These are phyloP conservation scores for Cheilosia urbana DNA, from an alignment of 2,888 invertebrate genomes.

Conservation along the genomic window DNA sequence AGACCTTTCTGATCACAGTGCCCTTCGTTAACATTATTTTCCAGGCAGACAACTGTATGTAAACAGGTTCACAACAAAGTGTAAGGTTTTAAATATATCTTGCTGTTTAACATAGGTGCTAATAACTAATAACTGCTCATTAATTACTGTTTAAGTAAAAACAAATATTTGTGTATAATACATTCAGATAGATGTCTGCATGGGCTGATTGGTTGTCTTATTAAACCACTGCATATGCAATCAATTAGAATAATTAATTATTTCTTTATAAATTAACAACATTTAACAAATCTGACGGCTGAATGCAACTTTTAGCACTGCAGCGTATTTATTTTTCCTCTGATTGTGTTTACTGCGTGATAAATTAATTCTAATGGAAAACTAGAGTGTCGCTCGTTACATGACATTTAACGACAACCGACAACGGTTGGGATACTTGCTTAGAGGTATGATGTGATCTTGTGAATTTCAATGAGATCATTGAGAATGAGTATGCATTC, in stretches of 20 bases:
- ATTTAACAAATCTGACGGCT: conserved; percentile 26
- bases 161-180: not conserved
- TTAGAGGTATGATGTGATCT: conserved; percentile 33
- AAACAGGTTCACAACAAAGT: not conserved
- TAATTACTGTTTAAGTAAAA: not conserved
- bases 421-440: conserved; percentile 26
- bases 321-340: not conserved
- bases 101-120: not conserved
- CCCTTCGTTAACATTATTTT: no score
- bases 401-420: conserved; percentile 45
- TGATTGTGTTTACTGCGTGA: conserved; percentile 12
- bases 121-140: not conserved
- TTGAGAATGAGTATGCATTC: conserved; percentile 15
- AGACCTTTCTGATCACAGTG: no score
- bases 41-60: no score
- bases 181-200: conserved; percentile 4
- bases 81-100: not conserved
- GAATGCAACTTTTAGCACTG: not conserved
- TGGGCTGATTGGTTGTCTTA: conserved; percentile 52
- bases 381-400: conserved; percentile 51
- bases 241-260: conserved; percentile 54
- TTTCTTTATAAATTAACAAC: conserved; percentile 29
- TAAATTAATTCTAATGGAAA: conserved; percentile 62
- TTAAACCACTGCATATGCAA: conserved; percentile 62
- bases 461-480: conserved; percentile 37